A percentile compares a stretch with the other conserved stretches of the same genome.
phyloP scores from a whole-genome alignment of 2,113 vertebrate genomes.

The Sula dactylatra region DNA sequence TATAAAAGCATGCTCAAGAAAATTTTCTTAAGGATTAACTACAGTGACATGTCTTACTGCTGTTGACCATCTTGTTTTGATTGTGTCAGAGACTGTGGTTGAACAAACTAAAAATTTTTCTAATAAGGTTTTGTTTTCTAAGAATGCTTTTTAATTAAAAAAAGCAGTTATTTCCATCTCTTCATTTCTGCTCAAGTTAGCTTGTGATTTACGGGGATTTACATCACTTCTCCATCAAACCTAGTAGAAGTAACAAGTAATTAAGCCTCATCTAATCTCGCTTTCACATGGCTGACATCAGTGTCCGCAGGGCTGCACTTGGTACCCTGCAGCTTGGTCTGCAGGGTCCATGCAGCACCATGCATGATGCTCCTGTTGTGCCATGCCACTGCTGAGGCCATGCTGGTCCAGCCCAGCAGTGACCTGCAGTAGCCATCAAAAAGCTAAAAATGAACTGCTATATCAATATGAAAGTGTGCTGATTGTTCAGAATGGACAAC shows the following conservation, averaged over 20 bases:
- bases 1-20: not conserved
- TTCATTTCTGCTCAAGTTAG: not conserved
- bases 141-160: not conserved
- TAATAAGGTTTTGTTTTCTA: not conserved
- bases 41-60: not conserved
- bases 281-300: not conserved
- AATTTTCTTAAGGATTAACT: not conserved
- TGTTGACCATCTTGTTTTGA: not conserved
- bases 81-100: not conserved
- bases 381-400: not conserved
- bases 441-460: not conserved
- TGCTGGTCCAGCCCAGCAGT: not conserved
- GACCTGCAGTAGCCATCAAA: not conserved
- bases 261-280: not conserved
- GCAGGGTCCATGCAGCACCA: not conserved
- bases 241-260: not conserved
- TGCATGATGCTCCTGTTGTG: not conserved
- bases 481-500: not conserved
- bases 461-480: not conserved
- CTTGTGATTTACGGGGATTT: not conserved
- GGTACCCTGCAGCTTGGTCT: not conserved
- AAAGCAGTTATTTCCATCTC: not conserved
- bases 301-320: not conserved
- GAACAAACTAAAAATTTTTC: not conserved
- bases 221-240: not conserved